Evolutionary conservation across 2,888 invertebrate genomes (phyloP), one percentile per base, ranked within the genome.

Genomic region (Cremastinae sp.): DNA sequence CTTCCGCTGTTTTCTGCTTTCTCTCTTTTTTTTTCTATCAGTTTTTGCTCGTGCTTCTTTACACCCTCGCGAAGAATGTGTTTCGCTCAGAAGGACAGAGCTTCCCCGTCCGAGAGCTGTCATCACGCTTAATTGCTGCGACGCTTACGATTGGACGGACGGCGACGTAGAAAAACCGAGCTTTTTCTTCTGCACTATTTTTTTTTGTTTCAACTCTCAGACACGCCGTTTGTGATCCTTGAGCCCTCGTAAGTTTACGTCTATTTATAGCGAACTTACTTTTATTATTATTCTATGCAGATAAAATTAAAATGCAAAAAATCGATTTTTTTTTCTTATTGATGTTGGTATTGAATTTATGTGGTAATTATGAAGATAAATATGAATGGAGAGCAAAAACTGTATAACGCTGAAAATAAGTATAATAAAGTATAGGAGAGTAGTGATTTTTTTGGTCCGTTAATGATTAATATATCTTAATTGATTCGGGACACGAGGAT

Each of bases 61-160:
- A 12, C 53, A 43, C 36, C 47, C 70, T 64, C 71, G 68, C 56
- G 72, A 77, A 78, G 78, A 61, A n/a, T n/a, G n/a, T 59, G 41
- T 59, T 75, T 59, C 70, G 70, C 61, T 75, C 54, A 61, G 70
- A 61, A 45, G 28, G 28, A 28, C 28, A 5, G 28, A 28, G 5
- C 5, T 28, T 28, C 28, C 65, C 12, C 53, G 45, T 36, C 22
- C 14, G 51, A 61, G 56, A 58, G 38, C 59, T 34, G 38, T 38
- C 41, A 51, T 7, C 53, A 18, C 49, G 58, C 12, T 49, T 73
- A 73, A 73, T 73, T 59, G 66, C 22, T 53, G 59, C 38, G 66
- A 59, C 72, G 64, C 43, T 51, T 22, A 28, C 38, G 22, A 12
- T 41, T 20, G 14, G 14, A 9, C 14, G 36, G 36, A 41, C 28